These are phyloP conservation scores for Anniella stebbinsi DNA, from an alignment of 2,797 vertebrate genomes.

Conservation along the genomic window DNA sequence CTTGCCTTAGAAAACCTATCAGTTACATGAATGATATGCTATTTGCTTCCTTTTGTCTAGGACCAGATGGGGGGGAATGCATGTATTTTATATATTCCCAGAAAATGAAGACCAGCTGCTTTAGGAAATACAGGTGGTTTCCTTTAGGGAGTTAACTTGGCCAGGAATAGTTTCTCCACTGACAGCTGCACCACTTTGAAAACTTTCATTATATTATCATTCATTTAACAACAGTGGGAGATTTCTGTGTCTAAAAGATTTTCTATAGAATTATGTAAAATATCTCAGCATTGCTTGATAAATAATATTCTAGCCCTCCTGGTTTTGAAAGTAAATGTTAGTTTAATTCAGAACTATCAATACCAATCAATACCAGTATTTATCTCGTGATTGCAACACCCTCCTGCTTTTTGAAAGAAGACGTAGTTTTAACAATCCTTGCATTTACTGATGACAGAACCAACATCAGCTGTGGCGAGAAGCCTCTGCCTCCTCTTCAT, in stretches of 20 bases:
- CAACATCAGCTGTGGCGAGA: not conserved
- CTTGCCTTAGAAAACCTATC: not conserved
- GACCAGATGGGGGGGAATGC: not conserved
- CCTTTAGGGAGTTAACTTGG: not conserved
- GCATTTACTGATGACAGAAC: not conserved
- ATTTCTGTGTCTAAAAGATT: not conserved
- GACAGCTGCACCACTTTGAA: not conserved
- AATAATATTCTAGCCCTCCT: not conserved
- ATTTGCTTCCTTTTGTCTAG: not conserved
- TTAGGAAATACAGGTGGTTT: not conserved
- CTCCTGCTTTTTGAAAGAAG: not conserved
- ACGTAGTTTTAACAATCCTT: not conserved
- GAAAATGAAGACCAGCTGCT: not conserved
- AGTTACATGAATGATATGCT: not conserved
- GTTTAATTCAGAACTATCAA: not conserved
- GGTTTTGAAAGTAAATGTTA: not conserved
- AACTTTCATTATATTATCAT: not conserved
- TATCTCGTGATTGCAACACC: not conserved
- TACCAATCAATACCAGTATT: not conserved
- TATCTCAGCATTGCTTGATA: not conserved
- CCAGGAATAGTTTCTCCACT: not conserved
- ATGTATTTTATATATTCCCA: not conserved
- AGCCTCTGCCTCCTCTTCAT: not conserved
- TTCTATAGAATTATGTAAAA: not conserved
- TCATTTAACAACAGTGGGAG: not conserved